Percentiles rank a stretch among this genome's conserved stretches.
phyloP scores from a whole-genome alignment of 2,797 vertebrate species.

The Sebastes paucispinis region DNA sequence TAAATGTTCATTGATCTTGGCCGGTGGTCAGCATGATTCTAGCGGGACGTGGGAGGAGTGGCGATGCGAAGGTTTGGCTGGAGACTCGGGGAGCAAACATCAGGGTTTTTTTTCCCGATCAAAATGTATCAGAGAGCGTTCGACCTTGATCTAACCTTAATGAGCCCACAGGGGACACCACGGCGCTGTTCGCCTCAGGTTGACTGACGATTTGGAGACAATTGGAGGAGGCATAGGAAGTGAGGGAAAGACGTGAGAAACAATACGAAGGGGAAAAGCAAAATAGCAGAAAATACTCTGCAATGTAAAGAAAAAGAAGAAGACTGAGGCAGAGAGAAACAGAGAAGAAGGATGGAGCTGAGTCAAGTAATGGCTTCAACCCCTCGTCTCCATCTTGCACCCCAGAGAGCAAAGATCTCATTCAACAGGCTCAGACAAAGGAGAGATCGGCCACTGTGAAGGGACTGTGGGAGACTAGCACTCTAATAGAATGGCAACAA shows the following conservation, averaged over 20 bases:
- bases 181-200: neutral
- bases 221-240: neutral
- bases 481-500: constrained; percentile 31
- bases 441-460: constrained; percentile 32
- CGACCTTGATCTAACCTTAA: constrained; percentile 73
- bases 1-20: constrained; percentile 55
- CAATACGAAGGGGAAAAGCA: neutral
- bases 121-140: constrained; percentile 40
- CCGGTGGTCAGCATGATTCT: constrained; percentile 45
- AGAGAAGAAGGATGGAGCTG: neutral
- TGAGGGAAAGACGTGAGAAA: neutral
- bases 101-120: neutral
- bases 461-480: constrained; percentile 40
- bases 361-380: constrained; percentile 32
- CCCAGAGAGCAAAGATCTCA: constrained; percentile 66
- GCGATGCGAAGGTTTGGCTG: constrained; percentile 23
- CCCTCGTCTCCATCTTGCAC: constrained; percentile 45
- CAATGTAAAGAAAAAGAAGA: neutral
- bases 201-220: neutral
- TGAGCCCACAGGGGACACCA: constrained; percentile 51
- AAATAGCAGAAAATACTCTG: neutral
- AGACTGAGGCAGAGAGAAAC: neutral
- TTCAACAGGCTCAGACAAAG: constrained; percentile 59
- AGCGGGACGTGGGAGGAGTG: constrained; percentile 6
- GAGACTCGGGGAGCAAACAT: constrained; percentile 23